Base-by-base conservation (phyloP, 2,113 vertebrate genomes). In the Sceloporus undulatus region DNA sequence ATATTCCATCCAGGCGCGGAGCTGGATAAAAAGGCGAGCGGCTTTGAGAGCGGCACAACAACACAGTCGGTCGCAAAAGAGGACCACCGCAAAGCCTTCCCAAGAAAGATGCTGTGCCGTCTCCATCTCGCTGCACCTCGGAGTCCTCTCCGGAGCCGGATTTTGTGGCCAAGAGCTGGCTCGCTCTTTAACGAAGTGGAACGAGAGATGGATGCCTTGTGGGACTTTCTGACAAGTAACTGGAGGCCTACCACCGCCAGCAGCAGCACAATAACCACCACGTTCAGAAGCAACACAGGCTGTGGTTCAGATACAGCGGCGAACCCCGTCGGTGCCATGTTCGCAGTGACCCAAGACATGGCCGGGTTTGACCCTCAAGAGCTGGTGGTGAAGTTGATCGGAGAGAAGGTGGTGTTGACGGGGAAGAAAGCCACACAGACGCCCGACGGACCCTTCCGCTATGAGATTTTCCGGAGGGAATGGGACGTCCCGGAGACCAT, bases 381-480 rank as follows among this genome's bases (percentile, higher is more conserved):
- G 52, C 76, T 94, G 77, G 92, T 87, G 14, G 93, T 94, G 25
- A 94, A 91, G 74, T 54, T 92, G 38, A 48, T 89, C 9, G 91
- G 93, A 25, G 79, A 87, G 80, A 94, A 94, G 29, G 62, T 93
- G 74, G 70, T 92, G 40, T 75, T 94, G 54, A 91, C 90, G 0
- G 93, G 90, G 40, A 87, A 79, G 38, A 85, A 89, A 27, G 91
- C 91, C 76, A 88, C 87, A 2, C 87, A 88, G 79, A 89, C 56
- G 1, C 65, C 91, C 19, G 83, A 76, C 7, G 91, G 71, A 5
- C 90, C 85, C 4, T 94, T 90, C 87, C 91, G 89, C 8, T 90
- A 90, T 27, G 88, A 94, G 81, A 62, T 92, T 40, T 94, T 93
- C 85, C 88, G 91, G 18, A 89, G 90, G 56, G 93, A 88, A n/a